Evolutionary conservation across 1,140 invertebrate genomes (phyloP).

Genomic region (Bombus consobrinus): DNA sequence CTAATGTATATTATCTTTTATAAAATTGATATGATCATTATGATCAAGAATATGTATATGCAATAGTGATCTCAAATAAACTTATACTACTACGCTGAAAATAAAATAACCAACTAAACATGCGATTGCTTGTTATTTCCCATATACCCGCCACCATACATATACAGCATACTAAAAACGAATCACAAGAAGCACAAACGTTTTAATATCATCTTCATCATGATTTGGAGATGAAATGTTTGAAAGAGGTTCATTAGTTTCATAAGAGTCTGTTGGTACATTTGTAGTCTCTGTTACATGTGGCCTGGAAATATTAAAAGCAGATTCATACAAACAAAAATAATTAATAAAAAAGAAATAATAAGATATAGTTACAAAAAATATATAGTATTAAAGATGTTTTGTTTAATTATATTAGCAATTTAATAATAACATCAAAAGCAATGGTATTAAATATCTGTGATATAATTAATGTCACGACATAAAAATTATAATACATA

Average conservation of each 20-base stretch:
- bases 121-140: not conserved
- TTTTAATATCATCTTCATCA: constrained; percentile 43
- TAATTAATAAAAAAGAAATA: constrained; percentile 9
- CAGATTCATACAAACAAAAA: constrained; percentile 43
- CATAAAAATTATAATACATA: not conserved
- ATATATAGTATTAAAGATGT: not conserved
- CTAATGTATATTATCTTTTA: not conserved
- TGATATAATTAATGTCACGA: not conserved
- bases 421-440: not conserved
- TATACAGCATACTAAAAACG: constrained; percentile 28
- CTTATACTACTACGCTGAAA: not conserved
- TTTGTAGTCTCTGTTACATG: constrained; percentile 16
- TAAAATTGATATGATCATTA: not conserved
- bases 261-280: constrained; percentile 1
- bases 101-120: not conserved
- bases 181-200: constrained; percentile 51
- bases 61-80: not conserved
- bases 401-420: not conserved
- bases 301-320: constrained; percentile 44
- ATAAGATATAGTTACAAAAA: not conserved
- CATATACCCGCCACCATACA: constrained; percentile 30
- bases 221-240: constrained; percentile 22
- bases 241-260: constrained; percentile 23
- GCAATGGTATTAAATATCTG: not conserved
- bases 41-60: not conserved